Conservation (phyloP, 2,888 invertebrate species). For the Chrysina gloriosa region DNA sequence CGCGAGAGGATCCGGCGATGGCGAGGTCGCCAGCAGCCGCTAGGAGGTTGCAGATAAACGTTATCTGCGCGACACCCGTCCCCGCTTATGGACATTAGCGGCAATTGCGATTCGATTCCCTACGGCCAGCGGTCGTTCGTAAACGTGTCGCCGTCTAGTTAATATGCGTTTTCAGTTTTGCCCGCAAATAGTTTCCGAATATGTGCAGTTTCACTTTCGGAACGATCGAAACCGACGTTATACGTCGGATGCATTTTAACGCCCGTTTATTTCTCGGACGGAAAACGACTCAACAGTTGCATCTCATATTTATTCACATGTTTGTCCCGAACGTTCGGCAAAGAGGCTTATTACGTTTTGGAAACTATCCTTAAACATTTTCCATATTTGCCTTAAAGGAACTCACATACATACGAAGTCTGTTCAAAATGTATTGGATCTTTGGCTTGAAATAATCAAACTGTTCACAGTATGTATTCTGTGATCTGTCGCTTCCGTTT, state of each 20-base stretch:
- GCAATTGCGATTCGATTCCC: slow-evolving; percentile 53
- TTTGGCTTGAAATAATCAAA: no score
- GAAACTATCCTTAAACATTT: no score
- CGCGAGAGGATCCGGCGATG: slow-evolving; percentile 23
- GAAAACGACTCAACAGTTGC: no score
- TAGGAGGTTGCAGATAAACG: slow-evolving; percentile 55
- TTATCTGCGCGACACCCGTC: slow-evolving; percentile 53
- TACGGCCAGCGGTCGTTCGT: slow-evolving; percentile 36
- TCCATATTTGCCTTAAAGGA: no score
- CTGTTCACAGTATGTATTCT: no score
- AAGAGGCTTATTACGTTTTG: no score
- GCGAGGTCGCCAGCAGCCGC: slow-evolving; percentile 45
- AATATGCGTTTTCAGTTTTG: slow-evolving; percentile 34
- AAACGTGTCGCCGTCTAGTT: slow-evolving; percentile 37
- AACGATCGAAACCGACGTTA: neutral
- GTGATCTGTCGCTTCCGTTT: no score
- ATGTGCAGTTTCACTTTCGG: slow-evolving; percentile 32
- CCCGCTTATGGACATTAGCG: slow-evolving; percentile 51
- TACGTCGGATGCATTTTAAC: neutral
- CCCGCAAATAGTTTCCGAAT: slow-evolving; percentile 29
- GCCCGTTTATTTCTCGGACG: slow-evolving; percentile 5
- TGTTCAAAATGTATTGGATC: no score
- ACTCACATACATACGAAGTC: no score
- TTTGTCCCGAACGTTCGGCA: no score
- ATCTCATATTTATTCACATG: no score